A percentile compares a stretch with the other conserved stretches of the same genome.
These are phyloP conservation scores for Rhodeus uyekii DNA, from an alignment of 2,797 vertebrate species.

Conservation along the genomic window DNA sequence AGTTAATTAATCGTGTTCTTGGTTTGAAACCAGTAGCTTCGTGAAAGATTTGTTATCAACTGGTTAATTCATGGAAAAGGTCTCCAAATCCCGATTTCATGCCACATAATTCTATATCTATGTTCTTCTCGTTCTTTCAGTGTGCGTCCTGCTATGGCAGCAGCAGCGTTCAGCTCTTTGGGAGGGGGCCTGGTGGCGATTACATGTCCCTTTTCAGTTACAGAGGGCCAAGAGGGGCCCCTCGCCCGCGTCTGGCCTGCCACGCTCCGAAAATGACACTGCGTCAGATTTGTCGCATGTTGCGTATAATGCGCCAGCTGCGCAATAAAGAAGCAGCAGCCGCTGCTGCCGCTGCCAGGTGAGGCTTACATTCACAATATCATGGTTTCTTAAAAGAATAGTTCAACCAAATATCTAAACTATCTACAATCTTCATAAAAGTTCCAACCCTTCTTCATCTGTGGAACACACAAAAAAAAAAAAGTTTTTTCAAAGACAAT, in stretches of 20 bases:
- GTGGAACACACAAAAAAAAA: neutral
- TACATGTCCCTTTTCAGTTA: slow-evolving; percentile 70
- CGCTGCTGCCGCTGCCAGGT: slow-evolving; percentile 62
- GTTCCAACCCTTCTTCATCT: neutral
- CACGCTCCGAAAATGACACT: slow-evolving; percentile 75
- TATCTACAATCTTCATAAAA: neutral
- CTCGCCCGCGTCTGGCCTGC: slow-evolving; percentile 66
- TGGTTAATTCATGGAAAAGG: neutral
- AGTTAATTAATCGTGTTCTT: slow-evolving; percentile 59
- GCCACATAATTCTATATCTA: neutral
- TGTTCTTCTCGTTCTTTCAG: slow-evolving; percentile 55
- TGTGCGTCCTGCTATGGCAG: slow-evolving; percentile 77
- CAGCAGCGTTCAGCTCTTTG: slow-evolving; percentile 64
- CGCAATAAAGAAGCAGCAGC: slow-evolving; percentile 65
- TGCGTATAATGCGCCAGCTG: slow-evolving; percentile 75
- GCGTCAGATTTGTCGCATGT: slow-evolving; percentile 74
- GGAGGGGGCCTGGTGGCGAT: slow-evolving; percentile 57
- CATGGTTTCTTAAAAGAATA: neutral
- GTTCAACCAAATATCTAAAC: neutral
- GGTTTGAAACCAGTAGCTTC: neutral
- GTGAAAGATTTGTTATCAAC: neutral
- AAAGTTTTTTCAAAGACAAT: neutral
- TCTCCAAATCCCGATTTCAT: neutral
- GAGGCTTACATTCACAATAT: neutral
- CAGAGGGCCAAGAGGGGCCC: slow-evolving; percentile 67